phyloP scores from a whole-genome alignment of 2,797 vertebrate genomes.

The Falco rusticolus region DNA sequence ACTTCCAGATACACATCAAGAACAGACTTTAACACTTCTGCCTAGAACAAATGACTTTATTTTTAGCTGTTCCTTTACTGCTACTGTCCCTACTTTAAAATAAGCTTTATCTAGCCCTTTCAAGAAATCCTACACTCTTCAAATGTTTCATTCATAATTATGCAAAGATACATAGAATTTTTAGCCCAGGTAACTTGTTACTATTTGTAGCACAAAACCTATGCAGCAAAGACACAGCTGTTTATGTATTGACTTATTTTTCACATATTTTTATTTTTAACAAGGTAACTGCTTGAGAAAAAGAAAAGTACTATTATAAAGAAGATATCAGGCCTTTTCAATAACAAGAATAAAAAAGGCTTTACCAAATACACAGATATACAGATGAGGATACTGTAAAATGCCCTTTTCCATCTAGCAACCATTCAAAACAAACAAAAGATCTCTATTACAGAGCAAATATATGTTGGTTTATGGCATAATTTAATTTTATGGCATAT shows the following conservation, averaged over 20 bases:
- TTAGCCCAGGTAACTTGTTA: not conserved
- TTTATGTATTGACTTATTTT: not conserved
- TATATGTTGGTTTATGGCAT: not conserved
- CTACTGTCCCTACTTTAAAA: not conserved
- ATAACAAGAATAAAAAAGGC: not conserved
- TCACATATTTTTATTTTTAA: not conserved
- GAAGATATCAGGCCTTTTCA: not conserved
- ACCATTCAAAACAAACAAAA: not conserved
- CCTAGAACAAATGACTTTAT: not conserved
- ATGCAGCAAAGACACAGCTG: not conserved
- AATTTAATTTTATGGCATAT: too few species aligned
- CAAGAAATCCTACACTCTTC: not conserved
- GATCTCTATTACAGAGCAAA: not conserved
- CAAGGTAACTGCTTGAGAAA: not conserved
- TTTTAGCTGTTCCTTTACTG: not conserved
- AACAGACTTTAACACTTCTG: not conserved
- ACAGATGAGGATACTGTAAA: not conserved
- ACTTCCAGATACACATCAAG: not conserved
- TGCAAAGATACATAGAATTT: not conserved
- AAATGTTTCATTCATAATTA: not conserved
- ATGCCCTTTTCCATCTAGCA: not conserved
- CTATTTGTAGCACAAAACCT: not conserved
- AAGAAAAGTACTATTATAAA: not conserved
- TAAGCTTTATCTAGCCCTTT: not conserved
- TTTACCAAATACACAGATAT: not conserved